These are phyloP conservation scores for Apis florea DNA, from an alignment of 1,140 invertebrate species.

Conservation along the genomic window DNA sequence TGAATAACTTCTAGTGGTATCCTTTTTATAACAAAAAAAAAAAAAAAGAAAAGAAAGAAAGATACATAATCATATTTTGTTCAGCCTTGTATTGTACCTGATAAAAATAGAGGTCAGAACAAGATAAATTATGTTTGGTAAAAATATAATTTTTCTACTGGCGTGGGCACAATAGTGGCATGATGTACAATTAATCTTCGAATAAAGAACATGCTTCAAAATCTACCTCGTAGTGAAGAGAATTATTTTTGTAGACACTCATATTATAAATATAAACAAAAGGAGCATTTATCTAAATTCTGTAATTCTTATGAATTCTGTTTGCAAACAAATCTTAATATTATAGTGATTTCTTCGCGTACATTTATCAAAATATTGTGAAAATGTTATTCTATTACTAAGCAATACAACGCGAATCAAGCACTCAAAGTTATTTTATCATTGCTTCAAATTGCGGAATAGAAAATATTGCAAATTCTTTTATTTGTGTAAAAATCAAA, in stretches of 20 bases:
- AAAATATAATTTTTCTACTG: slow-evolving; percentile 49
- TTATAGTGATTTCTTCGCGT: neutral
- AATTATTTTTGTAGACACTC: slow-evolving; percentile 38
- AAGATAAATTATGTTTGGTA: slow-evolving; percentile 47
- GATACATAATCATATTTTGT: slow-evolving; percentile 55
- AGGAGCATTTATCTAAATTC: slow-evolving; percentile 23
- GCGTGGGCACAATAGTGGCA: slow-evolving; percentile 45
- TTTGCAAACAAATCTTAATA: slow-evolving; percentile 3
- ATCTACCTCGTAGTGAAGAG: slow-evolving; percentile 29
- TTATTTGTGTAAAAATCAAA: neutral
- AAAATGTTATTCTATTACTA: neutral
- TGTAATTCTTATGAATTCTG: slow-evolving; percentile 1
- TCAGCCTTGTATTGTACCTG: slow-evolving; percentile 69
- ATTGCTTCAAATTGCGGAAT: neutral
- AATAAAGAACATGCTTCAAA: slow-evolving; percentile 63
- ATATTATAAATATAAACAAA: neutral
- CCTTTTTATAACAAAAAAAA: slow-evolving; percentile 19
- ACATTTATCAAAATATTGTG: neutral
- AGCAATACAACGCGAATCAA: neutral
- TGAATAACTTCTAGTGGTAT: slow-evolving; percentile 6
- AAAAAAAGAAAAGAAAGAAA: neutral
- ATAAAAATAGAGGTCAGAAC: slow-evolving; percentile 47
- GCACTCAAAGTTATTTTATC: neutral
- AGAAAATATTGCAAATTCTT: neutral
- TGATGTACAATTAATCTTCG: slow-evolving; percentile 51